phyloP scores from a whole-genome alignment of 2,113 vertebrate genomes.

The Sander vitreus region DNA sequence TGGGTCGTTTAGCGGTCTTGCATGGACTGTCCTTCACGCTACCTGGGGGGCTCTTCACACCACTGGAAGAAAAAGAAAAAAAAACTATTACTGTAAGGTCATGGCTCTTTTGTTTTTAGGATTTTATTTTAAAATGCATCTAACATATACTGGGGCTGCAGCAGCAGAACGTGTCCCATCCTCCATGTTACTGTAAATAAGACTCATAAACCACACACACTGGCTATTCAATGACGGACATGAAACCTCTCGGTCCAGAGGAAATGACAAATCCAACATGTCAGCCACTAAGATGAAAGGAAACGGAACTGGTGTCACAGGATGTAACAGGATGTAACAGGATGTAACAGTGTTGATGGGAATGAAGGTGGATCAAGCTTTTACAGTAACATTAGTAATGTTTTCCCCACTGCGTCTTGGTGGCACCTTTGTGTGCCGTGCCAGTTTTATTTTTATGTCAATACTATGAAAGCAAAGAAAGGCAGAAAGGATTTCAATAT shows the following conservation, averaged over 20 bases:
- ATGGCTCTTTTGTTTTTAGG: neutral
- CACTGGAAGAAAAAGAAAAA: constrained; percentile 32
- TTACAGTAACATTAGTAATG: no score
- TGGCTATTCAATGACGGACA: neutral
- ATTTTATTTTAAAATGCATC: neutral
- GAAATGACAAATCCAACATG: no score
- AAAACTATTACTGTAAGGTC: no score
- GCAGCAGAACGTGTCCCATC: neutral
- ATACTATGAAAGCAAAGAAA: neutral
- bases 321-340: neutral
- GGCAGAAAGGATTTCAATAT: neutral
- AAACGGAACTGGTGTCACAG: neutral
- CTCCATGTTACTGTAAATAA: neutral
- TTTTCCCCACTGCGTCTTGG: no score
- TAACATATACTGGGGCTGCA: no score
- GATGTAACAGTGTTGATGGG: neutral
- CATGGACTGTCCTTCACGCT: constrained; percentile 72
- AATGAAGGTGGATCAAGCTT: no score
- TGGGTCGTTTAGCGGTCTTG: constrained; percentile 39
- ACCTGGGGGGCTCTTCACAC: constrained; percentile 62
- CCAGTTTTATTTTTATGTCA: no score
- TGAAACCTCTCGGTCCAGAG: no score
- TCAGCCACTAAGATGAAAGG: neutral
- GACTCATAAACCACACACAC: neutral
- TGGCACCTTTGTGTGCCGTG: no score